Conservation (phyloP, 1,140 invertebrate species). For the Himalopsyche phryganea region DNA sequence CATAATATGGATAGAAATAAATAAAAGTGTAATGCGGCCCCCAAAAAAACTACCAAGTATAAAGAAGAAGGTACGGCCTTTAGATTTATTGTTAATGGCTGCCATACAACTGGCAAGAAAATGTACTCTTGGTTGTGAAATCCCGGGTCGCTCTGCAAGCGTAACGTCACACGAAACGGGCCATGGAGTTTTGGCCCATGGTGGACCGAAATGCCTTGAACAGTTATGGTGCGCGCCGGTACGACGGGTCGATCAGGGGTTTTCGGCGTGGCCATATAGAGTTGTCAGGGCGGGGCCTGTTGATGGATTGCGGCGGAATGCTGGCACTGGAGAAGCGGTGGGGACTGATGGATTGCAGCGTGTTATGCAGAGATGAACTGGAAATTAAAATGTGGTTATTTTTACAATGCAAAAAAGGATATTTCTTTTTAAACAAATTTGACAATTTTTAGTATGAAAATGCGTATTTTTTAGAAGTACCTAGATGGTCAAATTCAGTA, state of each 20-base stretch:
- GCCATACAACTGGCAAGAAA: constrained; percentile 42
- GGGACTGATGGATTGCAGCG: constrained; percentile 18
- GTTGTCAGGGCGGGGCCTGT: constrained; percentile 54
- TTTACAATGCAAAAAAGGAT: too few species aligned
- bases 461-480: too few species aligned
- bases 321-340: constrained; percentile 5
- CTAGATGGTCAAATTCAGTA: too few species aligned
- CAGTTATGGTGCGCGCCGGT: constrained; percentile 25
- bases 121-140: constrained; percentile 39
- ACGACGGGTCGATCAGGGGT: constrained; percentile 34
- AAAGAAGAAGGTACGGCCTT: constrained; percentile 18
- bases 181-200: constrained; percentile 9
- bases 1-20: constrained; percentile 24
- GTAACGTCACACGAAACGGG: too few species aligned
- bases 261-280: constrained; percentile 48
- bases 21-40: constrained; percentile 28
- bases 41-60: constrained; percentile 16
- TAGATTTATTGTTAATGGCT: constrained; percentile 46
- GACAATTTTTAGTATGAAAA: too few species aligned
- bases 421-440: too few species aligned
- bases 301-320: constrained; percentile 46
- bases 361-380: constrained; percentile 1
- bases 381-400: neutral
- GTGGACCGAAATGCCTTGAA: constrained; percentile 34
- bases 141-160: constrained; percentile 32